These are phyloP conservation scores for Catamblyrhynchus diadema DNA, from an alignment of 2,797 vertebrate genomes.

Conservation along the genomic window DNA sequence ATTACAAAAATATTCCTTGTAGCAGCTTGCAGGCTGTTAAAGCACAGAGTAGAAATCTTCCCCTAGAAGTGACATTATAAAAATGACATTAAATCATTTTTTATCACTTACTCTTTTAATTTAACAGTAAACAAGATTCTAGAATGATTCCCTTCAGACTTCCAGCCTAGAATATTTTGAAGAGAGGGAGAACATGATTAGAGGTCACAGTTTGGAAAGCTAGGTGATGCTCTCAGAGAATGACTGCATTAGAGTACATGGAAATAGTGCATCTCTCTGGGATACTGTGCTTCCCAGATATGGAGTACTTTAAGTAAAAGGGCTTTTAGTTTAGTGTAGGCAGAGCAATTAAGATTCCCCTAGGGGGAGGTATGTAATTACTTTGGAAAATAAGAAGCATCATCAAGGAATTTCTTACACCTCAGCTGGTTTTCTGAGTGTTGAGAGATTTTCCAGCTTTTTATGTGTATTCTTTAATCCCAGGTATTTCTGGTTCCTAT, in stretches of 20 bases:
- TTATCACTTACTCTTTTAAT: conserved; percentile 32
- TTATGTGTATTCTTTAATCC: background rate
- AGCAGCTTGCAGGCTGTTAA: background rate
- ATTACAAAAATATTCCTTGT: background rate
- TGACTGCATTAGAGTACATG: background rate
- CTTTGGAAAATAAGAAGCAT: background rate
- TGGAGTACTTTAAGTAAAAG: background rate
- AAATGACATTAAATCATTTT: conserved; percentile 40
- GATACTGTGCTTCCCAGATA: background rate
- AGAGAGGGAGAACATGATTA: background rate
- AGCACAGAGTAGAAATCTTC: background rate
- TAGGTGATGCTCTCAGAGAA: background rate
- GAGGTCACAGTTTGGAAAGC: background rate
- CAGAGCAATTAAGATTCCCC: conserved; percentile 13
- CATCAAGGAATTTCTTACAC: background rate
- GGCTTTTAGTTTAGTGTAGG: conserved; percentile 12
- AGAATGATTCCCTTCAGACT: conserved; percentile 12
- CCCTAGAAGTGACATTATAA: background rate
- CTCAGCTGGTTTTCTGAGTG: background rate
- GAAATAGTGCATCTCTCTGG: background rate
- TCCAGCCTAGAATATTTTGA: conserved; percentile 19
- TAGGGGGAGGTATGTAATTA: background rate
- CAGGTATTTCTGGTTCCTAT: background rate
- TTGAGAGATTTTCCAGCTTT: background rate
- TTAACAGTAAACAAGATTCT: background rate